Conservation (phyloP, 1,140 invertebrate genomes). For the Oncopeltus fasciatus region DNA sequence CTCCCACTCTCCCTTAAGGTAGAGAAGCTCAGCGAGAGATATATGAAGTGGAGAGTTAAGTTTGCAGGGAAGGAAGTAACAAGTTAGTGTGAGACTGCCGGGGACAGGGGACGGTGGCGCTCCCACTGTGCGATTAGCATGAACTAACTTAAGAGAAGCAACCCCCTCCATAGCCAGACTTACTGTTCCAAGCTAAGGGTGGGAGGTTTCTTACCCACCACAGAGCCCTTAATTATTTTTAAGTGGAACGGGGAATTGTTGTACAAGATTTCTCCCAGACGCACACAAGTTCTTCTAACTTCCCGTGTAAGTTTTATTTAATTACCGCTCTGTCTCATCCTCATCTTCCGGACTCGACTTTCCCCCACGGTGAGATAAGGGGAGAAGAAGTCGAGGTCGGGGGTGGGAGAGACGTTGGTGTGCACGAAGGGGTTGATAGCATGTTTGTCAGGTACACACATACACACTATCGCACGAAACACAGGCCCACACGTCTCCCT, state of each 20-base stretch:
- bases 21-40: not conserved
- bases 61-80: not conserved
- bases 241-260: conserved; percentile 18
- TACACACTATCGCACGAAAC: not conserved
- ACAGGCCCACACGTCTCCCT: not conserved
- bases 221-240: conserved; percentile 16
- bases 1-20: too few species aligned
- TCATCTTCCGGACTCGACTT: not conserved
- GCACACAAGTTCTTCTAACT: too few species aligned
- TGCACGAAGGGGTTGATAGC: not conserved
- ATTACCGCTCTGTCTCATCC: too few species aligned
- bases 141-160: too few species aligned
- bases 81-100: not conserved
- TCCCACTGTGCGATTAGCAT: not conserved
- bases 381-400: not conserved
- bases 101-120: not conserved
- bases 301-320: conserved; percentile 16
- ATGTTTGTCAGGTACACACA: too few species aligned
- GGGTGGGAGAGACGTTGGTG: not conserved
- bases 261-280: conserved; percentile 17
- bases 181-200: too few species aligned
- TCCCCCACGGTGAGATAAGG: not conserved
- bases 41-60: not conserved
- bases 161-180: too few species aligned
- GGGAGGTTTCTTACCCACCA: too few species aligned